These are phyloP conservation scores for Paedocypris micromegethes DNA, from an alignment of 2,797 vertebrate genomes.

Conservation along the genomic window DNA sequence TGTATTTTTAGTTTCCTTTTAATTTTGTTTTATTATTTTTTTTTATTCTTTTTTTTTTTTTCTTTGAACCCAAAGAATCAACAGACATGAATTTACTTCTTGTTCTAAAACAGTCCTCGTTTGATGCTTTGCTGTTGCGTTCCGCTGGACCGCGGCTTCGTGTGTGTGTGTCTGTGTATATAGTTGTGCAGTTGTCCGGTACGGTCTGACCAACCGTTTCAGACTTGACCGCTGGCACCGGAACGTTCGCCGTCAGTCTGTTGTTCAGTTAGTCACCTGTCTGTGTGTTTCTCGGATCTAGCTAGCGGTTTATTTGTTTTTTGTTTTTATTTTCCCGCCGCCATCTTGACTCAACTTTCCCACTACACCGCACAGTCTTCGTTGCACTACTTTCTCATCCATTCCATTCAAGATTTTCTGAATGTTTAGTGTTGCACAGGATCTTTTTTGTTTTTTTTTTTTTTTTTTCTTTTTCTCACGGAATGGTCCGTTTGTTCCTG, in stretches of 20 bases:
- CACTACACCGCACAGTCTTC: constrained; percentile 11
- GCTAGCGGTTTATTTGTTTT: not conserved
- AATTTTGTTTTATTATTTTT: constrained; percentile 33
- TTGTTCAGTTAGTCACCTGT: constrained; percentile 15
- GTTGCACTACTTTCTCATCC: constrained; percentile 33
- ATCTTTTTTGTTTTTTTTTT: constrained; percentile 46
- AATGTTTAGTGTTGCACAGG: constrained; percentile 57
- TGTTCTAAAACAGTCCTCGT: constrained; percentile 6
- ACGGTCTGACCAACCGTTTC: constrained; percentile 25
- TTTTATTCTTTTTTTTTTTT: not conserved
- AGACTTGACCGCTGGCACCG: constrained; percentile 43
- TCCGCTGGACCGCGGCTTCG: constrained; percentile 27
- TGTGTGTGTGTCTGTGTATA: constrained; percentile 54
- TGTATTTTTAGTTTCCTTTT: constrained; percentile 61
- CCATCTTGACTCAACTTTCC: not conserved
- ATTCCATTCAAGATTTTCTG: constrained; percentile 52
- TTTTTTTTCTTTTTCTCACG: constrained; percentile 48
- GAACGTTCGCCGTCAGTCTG: constrained; percentile 37
- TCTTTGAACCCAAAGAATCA: constrained; percentile 23
- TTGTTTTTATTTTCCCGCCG: not conserved
- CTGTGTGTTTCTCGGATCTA: constrained; percentile 21
- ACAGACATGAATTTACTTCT: constrained; percentile 9
- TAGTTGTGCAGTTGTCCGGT: constrained; percentile 52
- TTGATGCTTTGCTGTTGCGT: constrained; percentile 1
- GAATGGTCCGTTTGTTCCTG: constrained; percentile 25